phyloP scores from a whole-genome alignment of 2,888 invertebrate genomes.

The Tenthredo distinguenda region DNA sequence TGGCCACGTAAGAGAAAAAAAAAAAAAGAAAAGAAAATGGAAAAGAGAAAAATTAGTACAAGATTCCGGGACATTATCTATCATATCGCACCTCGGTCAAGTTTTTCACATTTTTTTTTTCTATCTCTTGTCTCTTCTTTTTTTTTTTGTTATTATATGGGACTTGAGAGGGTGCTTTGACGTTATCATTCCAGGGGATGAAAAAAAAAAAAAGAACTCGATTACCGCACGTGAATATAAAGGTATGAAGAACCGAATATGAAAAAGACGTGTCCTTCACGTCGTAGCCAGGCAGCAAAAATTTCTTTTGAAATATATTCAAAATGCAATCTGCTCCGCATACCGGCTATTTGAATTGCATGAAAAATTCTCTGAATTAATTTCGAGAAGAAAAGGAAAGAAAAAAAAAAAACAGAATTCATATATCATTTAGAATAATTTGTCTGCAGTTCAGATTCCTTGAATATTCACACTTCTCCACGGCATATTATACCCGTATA shows the following conservation, averaged over 20 bases:
- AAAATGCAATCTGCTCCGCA: neutral
- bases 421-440: too few relatives aligned
- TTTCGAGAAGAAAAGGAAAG: neutral
- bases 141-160: neutral
- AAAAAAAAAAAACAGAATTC: too few relatives aligned
- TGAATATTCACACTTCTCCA: too few relatives aligned
- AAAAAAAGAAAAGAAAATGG: too few relatives aligned
- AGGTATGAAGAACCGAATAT: neutral
- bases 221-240: slow-evolving; percentile 5
- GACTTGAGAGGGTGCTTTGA: neutral
- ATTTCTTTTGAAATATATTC: neutral
- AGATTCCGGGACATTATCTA: slow-evolving; percentile 17
- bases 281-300: neutral
- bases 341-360: neutral
- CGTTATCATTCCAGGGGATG: neutral
- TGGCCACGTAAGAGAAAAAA: neutral
- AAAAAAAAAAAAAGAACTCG: neutral
- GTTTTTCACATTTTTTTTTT: neutral
- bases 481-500: too few relatives aligned
- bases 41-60: neutral
- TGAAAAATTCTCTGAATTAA: neutral
- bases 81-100: slow-evolving; percentile 1
- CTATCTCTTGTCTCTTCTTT: neutral
- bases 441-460: too few relatives aligned
- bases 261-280: neutral